phyloP scores from a whole-genome alignment of 64 coral and sea anemone species.

The Acropora tenuis region DNA sequence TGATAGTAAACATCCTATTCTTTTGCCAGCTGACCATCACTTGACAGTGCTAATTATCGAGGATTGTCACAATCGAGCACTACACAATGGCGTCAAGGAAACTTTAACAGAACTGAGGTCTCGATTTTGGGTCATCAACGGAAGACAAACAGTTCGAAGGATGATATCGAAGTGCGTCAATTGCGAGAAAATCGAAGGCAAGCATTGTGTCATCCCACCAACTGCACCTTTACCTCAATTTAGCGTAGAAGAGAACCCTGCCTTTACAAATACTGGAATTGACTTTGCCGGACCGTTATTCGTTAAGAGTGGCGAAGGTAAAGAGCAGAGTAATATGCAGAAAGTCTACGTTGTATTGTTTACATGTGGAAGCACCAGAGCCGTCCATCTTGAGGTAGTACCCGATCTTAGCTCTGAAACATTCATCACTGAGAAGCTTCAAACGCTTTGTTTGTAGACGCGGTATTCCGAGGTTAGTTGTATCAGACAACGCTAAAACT shows the following conservation, averaged over 20 bases:
- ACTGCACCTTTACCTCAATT: neutral
- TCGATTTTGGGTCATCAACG: too few relatives aligned
- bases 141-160: too few relatives aligned
- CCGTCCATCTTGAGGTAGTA: slow-evolving; percentile 48
- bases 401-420: neutral
- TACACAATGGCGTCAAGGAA: too few relatives aligned
- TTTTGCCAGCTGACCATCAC: too few relatives aligned
- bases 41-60: too few relatives aligned
- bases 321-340: neutral
- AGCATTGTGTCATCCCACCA: neutral
- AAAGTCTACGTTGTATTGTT: slow-evolving; percentile 53
- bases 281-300: too few relatives aligned
- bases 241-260: too few relatives aligned
- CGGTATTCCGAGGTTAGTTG: neutral
- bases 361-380: slow-evolving; percentile 47
- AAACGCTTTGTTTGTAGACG: slow-evolving; percentile 5
- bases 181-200: neutral
- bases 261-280: too few relatives aligned
- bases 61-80: too few relatives aligned
- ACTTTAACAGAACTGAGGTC: neutral
- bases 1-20: too few relatives aligned
- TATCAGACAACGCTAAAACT: slow-evolving; percentile 61
- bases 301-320: too few relatives aligned
- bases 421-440: neutral
- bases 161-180: too few relatives aligned